These are phyloP conservation scores for Tetragnatha montana DNA, from an alignment of 2,888 invertebrate genomes.

Conservation along the genomic window DNA sequence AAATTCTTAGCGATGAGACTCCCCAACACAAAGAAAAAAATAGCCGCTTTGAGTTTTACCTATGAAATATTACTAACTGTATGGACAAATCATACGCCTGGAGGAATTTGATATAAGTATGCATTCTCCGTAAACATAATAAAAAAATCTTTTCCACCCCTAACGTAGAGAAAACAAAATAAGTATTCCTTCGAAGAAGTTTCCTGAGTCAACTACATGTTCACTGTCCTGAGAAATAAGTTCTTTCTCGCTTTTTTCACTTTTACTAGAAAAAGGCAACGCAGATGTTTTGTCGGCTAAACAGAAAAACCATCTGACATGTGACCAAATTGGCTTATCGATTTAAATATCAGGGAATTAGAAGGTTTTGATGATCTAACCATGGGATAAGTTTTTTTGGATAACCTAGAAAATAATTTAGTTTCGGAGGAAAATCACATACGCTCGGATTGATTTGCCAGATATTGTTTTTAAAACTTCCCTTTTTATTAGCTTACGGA, in stretches of 20 bases:
- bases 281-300: neutral
- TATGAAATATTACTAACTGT: neutral
- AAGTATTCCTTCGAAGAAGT: neutral
- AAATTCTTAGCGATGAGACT: neutral
- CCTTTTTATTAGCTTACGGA: no score
- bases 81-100: conserved; percentile 6
- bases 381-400: no score
- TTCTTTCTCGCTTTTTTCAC: neutral
- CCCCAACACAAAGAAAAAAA: neutral
- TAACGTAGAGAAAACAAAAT: conserved; percentile 3
- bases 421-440: no score
- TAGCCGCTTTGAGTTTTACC: neutral
- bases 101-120: conserved; percentile 24
- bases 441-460: no score
- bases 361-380: neutral
- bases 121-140: conserved; percentile 30
- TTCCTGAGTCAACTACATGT: conserved; percentile 24
- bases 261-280: neutral
- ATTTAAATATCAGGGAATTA: neutral
- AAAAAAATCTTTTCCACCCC: neutral
- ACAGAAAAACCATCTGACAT: conserved; percentile 2
- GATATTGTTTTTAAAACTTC: no score
- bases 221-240: neutral
- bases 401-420: no score
- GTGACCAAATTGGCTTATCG: neutral